Conservation (phyloP, 2,113 vertebrate species). For the Ictidomys tridecemlineatus region DNA sequence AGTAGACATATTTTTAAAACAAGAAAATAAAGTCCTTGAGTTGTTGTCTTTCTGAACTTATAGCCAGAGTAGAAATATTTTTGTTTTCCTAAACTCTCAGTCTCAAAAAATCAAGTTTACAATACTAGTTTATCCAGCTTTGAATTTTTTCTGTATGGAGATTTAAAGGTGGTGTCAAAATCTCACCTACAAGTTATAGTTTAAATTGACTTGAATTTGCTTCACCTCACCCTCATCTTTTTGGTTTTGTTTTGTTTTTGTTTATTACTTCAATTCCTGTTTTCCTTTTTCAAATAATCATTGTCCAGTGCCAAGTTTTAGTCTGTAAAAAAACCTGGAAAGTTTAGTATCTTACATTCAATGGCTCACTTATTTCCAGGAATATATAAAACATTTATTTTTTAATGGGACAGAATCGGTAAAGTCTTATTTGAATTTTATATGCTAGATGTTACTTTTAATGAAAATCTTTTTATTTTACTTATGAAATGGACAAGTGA, state of each 20-base stretch:
- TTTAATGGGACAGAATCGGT: background rate
- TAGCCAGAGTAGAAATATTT: background rate
- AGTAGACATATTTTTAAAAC: constrained; percentile 17
- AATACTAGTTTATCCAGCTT: background rate
- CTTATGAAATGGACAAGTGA: constrained; percentile 18
- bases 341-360: background rate
- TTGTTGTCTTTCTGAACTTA: constrained; percentile 1
- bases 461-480: constrained; percentile 30
- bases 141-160: background rate
- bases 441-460: constrained; percentile 26
- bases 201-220: constrained; percentile 6
- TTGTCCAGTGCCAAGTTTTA: background rate
- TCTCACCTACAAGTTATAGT: background rate
- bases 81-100: background rate
- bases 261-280: background rate
- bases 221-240: background rate
- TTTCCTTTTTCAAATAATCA: constrained; percentile 30
- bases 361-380: background rate
- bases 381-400: background rate
- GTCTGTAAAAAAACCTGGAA: constrained; percentile 42
- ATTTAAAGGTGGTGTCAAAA: constrained; percentile 23
- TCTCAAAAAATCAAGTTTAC: background rate
- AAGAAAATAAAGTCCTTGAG: constrained; percentile 43
- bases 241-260: background rate
- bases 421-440: constrained; percentile 12